Conservation (phyloP, 2,888 invertebrate species). For the Prenolepis imparis region DNA sequence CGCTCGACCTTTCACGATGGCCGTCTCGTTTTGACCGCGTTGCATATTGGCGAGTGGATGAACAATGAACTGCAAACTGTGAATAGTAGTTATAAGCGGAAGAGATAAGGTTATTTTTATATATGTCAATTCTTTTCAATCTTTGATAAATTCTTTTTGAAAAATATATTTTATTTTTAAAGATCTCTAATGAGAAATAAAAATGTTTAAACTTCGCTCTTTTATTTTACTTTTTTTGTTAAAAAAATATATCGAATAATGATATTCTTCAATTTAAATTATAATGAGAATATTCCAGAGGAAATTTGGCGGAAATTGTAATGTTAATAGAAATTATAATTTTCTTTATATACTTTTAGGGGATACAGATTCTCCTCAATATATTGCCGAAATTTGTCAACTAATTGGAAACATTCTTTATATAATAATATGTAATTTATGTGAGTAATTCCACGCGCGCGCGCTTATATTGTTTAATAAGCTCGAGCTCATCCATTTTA, state of each 20-base stretch:
- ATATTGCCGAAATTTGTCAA: not conserved
- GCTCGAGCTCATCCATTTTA: not conserved
- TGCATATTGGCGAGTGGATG: slow-evolving; percentile 23
- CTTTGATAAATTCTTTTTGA: not conserved
- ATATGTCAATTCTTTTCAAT: not conserved
- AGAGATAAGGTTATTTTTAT: not conserved
- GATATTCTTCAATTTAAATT: not conserved
- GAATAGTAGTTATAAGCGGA: slow-evolving; percentile 1
- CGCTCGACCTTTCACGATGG: slow-evolving; percentile 41
- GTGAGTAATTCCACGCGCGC: not conserved
- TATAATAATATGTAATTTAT: not conserved
- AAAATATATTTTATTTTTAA: not conserved
- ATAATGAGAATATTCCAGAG: not conserved
- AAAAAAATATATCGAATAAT: not conserved
- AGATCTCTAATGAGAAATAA: not conserved
- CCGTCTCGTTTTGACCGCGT: slow-evolving; percentile 26
- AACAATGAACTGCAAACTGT: not conserved
- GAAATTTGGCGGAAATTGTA: not conserved
- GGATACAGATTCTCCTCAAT: not conserved
- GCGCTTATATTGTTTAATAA: not conserved
- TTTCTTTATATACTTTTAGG: not conserved
- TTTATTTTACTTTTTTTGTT: not conserved
- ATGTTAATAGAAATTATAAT: not conserved
- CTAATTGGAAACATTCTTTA: not conserved
- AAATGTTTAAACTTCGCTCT: not conserved